Conservation (phyloP, 2,797 vertebrate species). For the Gorsachius magnificus region DNA sequence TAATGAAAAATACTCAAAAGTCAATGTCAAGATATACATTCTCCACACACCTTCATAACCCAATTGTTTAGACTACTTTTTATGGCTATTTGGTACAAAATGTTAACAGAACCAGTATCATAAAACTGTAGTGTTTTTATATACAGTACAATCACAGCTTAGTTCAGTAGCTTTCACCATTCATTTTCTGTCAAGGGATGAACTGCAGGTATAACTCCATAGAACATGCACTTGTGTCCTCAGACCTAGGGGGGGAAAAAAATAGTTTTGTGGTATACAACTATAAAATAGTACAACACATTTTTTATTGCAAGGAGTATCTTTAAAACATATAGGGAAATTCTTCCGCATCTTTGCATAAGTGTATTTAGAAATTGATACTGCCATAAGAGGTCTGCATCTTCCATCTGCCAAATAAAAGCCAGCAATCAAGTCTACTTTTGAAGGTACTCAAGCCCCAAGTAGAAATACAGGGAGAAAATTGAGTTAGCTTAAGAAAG, state of each 20-base stretch:
- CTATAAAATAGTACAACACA: background rate
- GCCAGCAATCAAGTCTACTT: background rate
- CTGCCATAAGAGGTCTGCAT: background rate
- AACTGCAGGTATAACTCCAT: constrained; percentile 37
- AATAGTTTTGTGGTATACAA: background rate
- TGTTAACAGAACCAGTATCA: constrained; percentile 72
- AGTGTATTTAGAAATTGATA: background rate
- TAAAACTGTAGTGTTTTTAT: constrained; percentile 82
- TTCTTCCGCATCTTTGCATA: background rate
- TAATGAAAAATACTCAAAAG: constrained; percentile 74
- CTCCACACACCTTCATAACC: constrained; percentile 67
- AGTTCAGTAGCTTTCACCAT: constrained; percentile 75
- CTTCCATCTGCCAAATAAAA: background rate
- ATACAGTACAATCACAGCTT: constrained; percentile 78
- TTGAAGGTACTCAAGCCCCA: background rate
- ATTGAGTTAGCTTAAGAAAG: background rate
- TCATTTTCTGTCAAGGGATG: constrained; percentile 58
- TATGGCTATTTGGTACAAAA: constrained; percentile 78
- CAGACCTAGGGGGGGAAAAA: constrained; percentile 22
- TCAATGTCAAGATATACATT: constrained; percentile 70
- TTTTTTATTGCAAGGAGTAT: background rate
- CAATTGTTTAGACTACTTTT: constrained; percentile 64
- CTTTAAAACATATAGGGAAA: background rate
- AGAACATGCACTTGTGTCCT: constrained; percentile 45
- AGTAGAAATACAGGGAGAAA: background rate